phyloP scores from a whole-genome alignment of 2,797 vertebrate species.

The Macroramphosus scolopax region DNA sequence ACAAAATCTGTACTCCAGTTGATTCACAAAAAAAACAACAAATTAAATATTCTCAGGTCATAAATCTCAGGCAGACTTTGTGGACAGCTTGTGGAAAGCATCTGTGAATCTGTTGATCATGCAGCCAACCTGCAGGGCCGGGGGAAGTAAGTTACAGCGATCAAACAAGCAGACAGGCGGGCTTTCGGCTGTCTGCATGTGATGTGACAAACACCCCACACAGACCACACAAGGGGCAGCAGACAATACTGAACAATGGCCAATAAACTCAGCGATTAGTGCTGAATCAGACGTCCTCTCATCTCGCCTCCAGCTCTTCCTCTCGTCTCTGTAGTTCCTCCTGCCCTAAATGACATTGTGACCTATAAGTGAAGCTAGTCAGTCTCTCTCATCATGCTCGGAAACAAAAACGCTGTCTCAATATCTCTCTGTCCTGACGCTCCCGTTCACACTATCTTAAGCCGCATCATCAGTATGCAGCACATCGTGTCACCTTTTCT shows the following conservation, averaged over 20 bases:
- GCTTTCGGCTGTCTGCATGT: background rate
- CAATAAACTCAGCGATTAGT: constrained; percentile 13
- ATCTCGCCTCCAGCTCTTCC: constrained; percentile 28
- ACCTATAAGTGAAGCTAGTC: constrained; percentile 46
- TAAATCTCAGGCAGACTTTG: too few species aligned
- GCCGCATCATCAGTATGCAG: constrained; percentile 46
- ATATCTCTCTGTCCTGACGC: constrained; percentile 28
- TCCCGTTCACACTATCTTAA: constrained; percentile 48
- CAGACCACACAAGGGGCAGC: constrained; percentile 1
- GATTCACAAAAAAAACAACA: too few species aligned
- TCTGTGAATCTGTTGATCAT: too few species aligned
- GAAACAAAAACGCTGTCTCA: constrained; percentile 23
- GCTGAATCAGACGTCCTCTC: constrained; percentile 21
- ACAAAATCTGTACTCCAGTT: too few species aligned
- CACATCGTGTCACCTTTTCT: constrained; percentile 11
- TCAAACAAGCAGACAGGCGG: constrained; percentile 7
- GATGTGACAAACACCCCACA: constrained; percentile 7
- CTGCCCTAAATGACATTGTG: constrained; percentile 47
- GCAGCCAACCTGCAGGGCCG: background rate
- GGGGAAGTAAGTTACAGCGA: background rate
- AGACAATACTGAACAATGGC: background rate
- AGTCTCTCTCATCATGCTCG: constrained; percentile 10
- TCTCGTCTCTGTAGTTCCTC: constrained; percentile 45
- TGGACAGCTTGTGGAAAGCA: too few species aligned
- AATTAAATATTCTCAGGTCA: too few species aligned